Evolutionary conservation across 2,888 invertebrate species (phyloP).

Genomic region (Drosophila mimetica): DNA sequence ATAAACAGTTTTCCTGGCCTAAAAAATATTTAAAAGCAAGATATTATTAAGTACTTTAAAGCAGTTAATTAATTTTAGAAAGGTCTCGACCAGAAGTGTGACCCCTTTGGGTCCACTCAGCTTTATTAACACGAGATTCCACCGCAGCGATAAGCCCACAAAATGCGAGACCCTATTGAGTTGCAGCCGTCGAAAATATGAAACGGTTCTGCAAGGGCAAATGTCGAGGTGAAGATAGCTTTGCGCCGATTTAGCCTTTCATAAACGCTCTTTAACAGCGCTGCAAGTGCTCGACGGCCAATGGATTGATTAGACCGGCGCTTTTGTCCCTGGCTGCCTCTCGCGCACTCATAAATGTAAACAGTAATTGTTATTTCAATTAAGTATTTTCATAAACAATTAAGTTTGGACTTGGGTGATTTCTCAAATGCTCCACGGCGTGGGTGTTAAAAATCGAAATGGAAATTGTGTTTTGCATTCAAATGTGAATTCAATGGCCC

Average conservation of each 20-base stretch:
- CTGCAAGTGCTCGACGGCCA: conserved; percentile 54
- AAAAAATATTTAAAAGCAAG: not conserved
- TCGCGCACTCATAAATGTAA: conserved; percentile 40
- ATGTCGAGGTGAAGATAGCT: conserved; percentile 61
- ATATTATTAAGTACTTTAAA: not conserved
- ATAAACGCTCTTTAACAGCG: conserved; percentile 23
- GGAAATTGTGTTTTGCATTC: conserved; percentile 39
- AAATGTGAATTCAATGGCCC: conserved; percentile 27
- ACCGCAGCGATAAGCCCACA: conserved; percentile 28
- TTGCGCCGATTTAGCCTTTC: conserved; percentile 64
- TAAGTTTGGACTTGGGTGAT: conserved; percentile 56
- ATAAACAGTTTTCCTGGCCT: too few species aligned
- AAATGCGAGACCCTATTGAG: conserved; percentile 31
- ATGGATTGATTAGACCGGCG: conserved; percentile 45
- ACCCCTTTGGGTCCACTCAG: conserved; percentile 14
- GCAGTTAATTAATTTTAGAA: conserved; percentile 19
- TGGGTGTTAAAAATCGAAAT: conserved; percentile 59
- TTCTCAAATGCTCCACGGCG: conserved; percentile 39
- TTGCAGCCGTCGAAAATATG: conserved; percentile 33
- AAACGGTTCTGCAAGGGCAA: conserved; percentile 51
- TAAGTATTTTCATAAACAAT: conserved; percentile 73
- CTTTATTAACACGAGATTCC: conserved; percentile 25
- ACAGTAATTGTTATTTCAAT: conserved; percentile 75
- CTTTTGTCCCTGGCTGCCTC: conserved; percentile 56
- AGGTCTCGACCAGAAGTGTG: conserved; percentile 9